Conservation (phyloP, 2,888 invertebrate species). For the Siphlonurus alternatus region DNA sequence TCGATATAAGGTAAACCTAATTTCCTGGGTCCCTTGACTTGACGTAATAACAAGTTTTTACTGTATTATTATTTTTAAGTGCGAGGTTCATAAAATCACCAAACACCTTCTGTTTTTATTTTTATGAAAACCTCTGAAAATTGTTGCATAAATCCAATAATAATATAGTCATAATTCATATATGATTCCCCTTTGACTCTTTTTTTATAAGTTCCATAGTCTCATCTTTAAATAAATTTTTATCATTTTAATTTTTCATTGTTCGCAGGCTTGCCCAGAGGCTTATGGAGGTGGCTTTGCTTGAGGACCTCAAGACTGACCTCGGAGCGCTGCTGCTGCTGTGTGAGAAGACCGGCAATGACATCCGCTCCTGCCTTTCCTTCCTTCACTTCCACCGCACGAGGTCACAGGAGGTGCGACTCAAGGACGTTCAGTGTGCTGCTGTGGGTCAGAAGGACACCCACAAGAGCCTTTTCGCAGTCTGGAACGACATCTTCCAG, state of each 20-base stretch:
- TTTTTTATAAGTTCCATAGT: neutral
- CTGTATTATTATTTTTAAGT: too few relatives aligned
- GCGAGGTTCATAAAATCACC: too few relatives aligned
- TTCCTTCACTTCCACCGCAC: constrained; percentile 58
- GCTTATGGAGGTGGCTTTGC: constrained; percentile 46
- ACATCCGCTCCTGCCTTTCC: constrained; percentile 82
- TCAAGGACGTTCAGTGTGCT: constrained; percentile 41
- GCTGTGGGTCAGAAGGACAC: constrained; percentile 76
- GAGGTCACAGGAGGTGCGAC: constrained; percentile 25
- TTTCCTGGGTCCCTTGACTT: too few relatives aligned
- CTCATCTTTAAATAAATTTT: neutral
- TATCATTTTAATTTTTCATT: neutral
- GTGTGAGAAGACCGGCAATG: constrained; percentile 70
- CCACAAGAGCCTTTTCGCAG: constrained; percentile 66
- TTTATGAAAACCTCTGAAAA: too few relatives aligned
- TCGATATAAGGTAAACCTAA: too few relatives aligned
- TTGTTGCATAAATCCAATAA: too few relatives aligned
- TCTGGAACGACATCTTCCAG: constrained; percentile 69
- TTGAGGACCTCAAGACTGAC: constrained; percentile 51
- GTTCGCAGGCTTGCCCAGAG: constrained; percentile 34
- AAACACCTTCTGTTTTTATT: too few relatives aligned
- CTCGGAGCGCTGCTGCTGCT: constrained; percentile 53
- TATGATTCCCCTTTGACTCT: neutral
- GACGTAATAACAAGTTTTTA: too few relatives aligned
- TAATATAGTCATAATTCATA: neutral